Percentiles rank a stretch among this genome's conserved stretches.
Conservation (phyloP, 2,113 vertebrate species). For the Motacilla alba region DNA sequence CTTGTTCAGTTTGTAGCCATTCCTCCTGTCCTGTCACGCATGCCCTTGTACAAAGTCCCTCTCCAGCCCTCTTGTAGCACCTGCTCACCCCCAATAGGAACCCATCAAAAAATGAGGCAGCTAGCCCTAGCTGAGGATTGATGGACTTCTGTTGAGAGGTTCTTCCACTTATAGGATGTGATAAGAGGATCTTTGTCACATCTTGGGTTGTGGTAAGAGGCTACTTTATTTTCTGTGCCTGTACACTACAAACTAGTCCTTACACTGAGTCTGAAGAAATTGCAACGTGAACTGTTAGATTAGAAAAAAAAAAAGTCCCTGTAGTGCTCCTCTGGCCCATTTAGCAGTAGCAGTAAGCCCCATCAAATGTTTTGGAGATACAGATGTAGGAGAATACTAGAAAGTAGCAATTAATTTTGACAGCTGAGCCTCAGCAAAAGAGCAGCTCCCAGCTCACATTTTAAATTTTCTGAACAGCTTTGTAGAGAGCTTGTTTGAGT, state of each 20-base stretch:
- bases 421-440: neutral
- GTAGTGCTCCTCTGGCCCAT: neutral
- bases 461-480: neutral
- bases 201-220: neutral
- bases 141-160: neutral
- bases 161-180: neutral
- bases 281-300: neutral
- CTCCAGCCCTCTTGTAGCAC: neutral
- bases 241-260: neutral
- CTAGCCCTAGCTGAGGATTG: neutral
- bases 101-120: neutral
- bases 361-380: neutral
- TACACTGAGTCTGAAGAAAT: neutral
- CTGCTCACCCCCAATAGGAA: fast-evolving
- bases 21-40: neutral
- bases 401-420: neutral
- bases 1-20: neutral
- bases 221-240: neutral
- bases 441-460: neutral
- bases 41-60: neutral
- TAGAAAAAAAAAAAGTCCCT: neutral
- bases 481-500: neutral
- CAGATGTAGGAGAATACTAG: neutral
- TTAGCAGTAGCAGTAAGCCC: neutral
- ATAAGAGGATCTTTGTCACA: neutral